A percentile compares a stretch with the other conserved stretches of the same genome.
Conservation (phyloP, 1,140 invertebrate genomes). For the Euwallacea similis region DNA sequence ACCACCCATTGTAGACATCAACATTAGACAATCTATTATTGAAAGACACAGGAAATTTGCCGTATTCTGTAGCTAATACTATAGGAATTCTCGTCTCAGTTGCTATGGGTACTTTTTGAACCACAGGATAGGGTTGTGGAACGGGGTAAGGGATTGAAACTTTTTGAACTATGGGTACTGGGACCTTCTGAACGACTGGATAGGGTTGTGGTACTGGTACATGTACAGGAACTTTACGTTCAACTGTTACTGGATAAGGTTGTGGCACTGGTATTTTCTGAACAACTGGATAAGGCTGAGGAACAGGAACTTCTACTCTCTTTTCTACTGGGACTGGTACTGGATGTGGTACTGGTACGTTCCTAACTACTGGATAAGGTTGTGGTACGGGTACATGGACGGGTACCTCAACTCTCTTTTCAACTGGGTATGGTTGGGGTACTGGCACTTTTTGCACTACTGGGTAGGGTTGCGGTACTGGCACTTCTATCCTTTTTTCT, state of each 20-base stretch:
- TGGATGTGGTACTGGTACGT: constrained; percentile 13
- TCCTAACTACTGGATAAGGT: constrained; percentile 16
- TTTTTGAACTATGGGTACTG: constrained; percentile 20
- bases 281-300: constrained; percentile 40
- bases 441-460: constrained; percentile 16
- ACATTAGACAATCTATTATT: constrained; percentile 4
- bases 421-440: constrained; percentile 15
- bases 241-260: constrained; percentile 9
- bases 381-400: constrained; percentile 15
- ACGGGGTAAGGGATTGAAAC: constrained; percentile 38
- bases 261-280: constrained; percentile 27
- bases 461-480: constrained; percentile 35
- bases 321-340: constrained; percentile 22
- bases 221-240: constrained; percentile 15
- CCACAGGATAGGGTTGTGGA: constrained; percentile 43
- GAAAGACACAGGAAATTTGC: not conserved
- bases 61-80: constrained; percentile 35
- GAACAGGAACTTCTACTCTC: constrained; percentile 31
- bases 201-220: constrained; percentile 40
- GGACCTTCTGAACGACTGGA: constrained; percentile 34
- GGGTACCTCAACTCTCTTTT: constrained; percentile 22
- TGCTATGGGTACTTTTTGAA: constrained; percentile 37
- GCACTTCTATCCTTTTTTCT: constrained; percentile 23
- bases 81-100: constrained; percentile 39
- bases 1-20: not conserved